Evolutionary conservation across 2,113 vertebrate species (phyloP).

Genomic region (Illadopsis cleaveri): DNA sequence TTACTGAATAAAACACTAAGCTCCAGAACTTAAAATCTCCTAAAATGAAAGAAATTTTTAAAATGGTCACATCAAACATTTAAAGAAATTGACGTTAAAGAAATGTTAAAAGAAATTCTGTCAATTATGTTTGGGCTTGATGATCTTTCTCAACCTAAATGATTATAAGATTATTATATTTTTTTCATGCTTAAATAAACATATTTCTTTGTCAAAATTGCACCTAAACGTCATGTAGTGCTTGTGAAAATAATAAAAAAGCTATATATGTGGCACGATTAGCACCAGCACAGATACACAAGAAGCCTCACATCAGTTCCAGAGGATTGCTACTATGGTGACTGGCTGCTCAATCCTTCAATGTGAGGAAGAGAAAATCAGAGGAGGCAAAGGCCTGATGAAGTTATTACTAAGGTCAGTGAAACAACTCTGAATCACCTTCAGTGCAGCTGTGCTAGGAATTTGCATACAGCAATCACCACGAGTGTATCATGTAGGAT

Average conservation of each 20-base stretch:
- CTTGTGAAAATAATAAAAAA: background rate
- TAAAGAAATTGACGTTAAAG: background rate
- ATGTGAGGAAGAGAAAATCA: background rate
- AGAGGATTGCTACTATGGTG: background rate
- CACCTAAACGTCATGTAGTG: background rate
- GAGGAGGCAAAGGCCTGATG: background rate
- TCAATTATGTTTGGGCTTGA: background rate
- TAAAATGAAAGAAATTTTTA: background rate
- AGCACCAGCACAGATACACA: background rate
- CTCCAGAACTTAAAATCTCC: background rate
- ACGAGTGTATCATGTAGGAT: background rate
- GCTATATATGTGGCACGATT: background rate
- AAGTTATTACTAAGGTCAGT: background rate
- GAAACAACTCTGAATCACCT: background rate
- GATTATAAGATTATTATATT: background rate
- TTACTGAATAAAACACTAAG: background rate
- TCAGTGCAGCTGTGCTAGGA: background rate
- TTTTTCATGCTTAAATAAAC: background rate
- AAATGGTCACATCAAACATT: background rate
- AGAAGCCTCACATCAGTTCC: background rate
- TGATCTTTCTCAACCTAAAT: background rate
- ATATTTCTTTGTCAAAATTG: background rate
- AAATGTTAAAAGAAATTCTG: background rate
- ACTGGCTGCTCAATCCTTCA: background rate
- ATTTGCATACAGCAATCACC: conserved; percentile 29